These are phyloP conservation scores for Styela clava DNA, from an alignment of 23 tunicate species.

Conservation along the genomic window DNA sequence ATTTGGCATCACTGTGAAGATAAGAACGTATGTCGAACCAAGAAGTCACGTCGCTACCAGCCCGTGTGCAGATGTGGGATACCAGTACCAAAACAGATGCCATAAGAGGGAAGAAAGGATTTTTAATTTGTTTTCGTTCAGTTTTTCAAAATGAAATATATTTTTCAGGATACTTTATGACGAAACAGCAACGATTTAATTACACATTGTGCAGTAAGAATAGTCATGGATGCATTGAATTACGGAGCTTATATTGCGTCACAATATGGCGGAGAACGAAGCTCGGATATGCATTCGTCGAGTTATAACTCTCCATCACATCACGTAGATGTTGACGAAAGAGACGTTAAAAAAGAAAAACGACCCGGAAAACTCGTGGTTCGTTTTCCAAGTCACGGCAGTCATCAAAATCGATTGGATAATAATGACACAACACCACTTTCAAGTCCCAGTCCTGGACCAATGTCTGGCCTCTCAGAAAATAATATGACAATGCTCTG, in stretches of 20 bases:
- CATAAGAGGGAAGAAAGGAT: too few species aligned
- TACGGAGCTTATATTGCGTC: conserved; percentile 26
- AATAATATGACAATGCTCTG: not conserved
- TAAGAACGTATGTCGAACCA: too few species aligned
- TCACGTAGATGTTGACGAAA: conserved; percentile 2
- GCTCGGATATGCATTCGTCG: conserved; percentile 4
- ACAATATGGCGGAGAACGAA: conserved; percentile 16
- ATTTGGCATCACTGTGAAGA: too few species aligned
- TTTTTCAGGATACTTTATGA: too few species aligned
- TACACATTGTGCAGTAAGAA: not conserved
- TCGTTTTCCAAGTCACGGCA: not conserved
- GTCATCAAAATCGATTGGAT: not conserved
- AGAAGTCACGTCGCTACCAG: too few species aligned
- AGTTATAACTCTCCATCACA: not conserved
- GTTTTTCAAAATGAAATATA: too few species aligned
- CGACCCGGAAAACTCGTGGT: conserved; percentile 5
- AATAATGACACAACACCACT: conserved; percentile 1
- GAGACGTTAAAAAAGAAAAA: not conserved
- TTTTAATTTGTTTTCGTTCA: too few species aligned
- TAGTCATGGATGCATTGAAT: conserved; percentile 21
- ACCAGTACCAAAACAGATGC: too few species aligned
- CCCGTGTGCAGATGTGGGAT: too few species aligned
- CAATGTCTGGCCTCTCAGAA: not conserved
- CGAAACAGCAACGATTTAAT: not conserved
- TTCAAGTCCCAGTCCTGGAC: conserved; percentile 9